These are phyloP conservation scores for Urosaurus nigricauda DNA, from an alignment of 2,797 vertebrate species.

Conservation along the genomic window DNA sequence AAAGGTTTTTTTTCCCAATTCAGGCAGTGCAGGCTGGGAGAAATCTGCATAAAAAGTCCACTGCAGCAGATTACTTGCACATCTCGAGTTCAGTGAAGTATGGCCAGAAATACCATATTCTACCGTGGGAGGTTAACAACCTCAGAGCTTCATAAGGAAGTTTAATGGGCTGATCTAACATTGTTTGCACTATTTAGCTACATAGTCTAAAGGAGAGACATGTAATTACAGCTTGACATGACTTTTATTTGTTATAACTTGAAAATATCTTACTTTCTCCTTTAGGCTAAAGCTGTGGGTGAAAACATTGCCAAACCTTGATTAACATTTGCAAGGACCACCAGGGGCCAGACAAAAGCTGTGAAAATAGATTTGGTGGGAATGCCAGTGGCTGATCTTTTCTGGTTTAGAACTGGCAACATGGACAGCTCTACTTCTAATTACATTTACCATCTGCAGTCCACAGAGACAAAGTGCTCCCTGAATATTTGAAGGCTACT, in stretches of 20 bases:
- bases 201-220: not conserved
- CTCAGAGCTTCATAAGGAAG: not conserved
- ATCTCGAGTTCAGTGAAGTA: not conserved
- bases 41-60: not conserved
- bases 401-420: not conserved
- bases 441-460: not conserved
- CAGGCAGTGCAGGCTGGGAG: not conserved
- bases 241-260: not conserved
- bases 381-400: not conserved
- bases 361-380: not conserved
- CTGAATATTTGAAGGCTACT: not conserved
- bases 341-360: not conserved
- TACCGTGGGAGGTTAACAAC: not conserved
- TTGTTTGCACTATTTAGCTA: too few relatives aligned
- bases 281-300: not conserved
- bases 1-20: not conserved
- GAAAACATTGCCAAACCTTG: not conserved
- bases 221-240: not conserved
- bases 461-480: not conserved
- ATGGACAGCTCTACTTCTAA: not conserved
- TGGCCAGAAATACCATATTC: not conserved
- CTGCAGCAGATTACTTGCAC: not conserved
- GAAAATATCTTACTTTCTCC: not conserved
- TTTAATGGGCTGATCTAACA: too few relatives aligned
- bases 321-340: not conserved